These are phyloP conservation scores for Choristoneura rosaceana DNA, from an alignment of 2,888 invertebrate species.

Conservation along the genomic window DNA sequence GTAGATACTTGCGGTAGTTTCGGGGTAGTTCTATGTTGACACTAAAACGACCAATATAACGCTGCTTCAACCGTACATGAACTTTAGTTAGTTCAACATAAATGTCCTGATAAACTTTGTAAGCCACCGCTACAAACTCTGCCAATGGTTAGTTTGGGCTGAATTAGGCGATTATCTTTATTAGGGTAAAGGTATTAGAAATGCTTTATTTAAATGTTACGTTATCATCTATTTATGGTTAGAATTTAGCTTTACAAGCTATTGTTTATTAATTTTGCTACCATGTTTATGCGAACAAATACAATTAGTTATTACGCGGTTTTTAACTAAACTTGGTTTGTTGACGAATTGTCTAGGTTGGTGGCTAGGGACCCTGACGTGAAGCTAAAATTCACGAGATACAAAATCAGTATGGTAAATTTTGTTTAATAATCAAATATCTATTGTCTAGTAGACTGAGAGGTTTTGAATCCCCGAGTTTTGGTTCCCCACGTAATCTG, in stretches of 20 bases:
- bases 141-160: conserved; percentile 8
- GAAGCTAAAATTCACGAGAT: too few relatives aligned
- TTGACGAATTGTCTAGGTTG: neutral
- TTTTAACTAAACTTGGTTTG: neutral
- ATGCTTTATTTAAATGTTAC: conserved; percentile 1
- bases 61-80: neutral
- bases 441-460: too few relatives aligned
- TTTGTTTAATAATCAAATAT: too few relatives aligned
- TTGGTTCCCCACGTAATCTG: too few relatives aligned
- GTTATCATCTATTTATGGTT: neutral
- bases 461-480: too few relatives aligned
- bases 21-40: neutral
- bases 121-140: conserved; percentile 17
- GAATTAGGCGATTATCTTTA: conserved; percentile 22
- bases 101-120: conserved; percentile 24
- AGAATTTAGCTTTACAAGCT: neutral
- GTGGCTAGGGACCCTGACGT: too few relatives aligned
- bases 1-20: neutral
- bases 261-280: neutral
- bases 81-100: neutral
- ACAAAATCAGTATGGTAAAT: too few relatives aligned
- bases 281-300: neutral
- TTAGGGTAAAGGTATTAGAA: conserved; percentile 12
- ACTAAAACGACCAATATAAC: neutral
- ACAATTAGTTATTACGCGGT: neutral